phyloP scores from a whole-genome alignment of 2,797 vertebrate species.

The Halcyon smyrnensis region DNA sequence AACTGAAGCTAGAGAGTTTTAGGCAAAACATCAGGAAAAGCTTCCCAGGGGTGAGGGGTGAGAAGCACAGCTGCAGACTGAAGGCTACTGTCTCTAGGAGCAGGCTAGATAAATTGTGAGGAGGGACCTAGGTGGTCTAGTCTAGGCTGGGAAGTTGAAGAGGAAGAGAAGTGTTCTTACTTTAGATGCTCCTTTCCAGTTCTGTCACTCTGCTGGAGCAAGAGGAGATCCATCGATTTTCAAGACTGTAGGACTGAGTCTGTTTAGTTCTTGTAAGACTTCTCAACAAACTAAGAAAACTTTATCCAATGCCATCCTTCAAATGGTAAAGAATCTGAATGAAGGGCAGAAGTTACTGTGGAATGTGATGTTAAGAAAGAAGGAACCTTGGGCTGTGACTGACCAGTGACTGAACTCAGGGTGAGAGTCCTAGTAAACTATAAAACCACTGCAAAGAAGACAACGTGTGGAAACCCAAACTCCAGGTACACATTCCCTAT shows the following conservation, averaged over 20 bases:
- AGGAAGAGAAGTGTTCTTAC: neutral
- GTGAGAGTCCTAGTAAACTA: neutral
- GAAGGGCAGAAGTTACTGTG: neutral
- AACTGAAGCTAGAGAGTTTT: slow-evolving; percentile 7
- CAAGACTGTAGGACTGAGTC: accelerated
- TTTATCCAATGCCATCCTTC: neutral
- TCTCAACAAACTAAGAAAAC: neutral
- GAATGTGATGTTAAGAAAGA: neutral
- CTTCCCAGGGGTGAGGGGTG: neutral
- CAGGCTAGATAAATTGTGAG: neutral
- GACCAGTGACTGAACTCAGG: neutral
- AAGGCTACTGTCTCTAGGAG: neutral
- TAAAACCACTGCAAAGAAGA: neutral
- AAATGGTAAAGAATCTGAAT: neutral
- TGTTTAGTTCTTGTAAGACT: neutral
- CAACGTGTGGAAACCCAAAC: neutral
- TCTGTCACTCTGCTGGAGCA: neutral
- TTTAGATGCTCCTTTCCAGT: neutral
- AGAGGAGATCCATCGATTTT: neutral
- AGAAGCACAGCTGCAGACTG: slow-evolving; percentile 33
- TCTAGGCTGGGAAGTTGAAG: neutral
- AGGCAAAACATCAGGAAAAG: slow-evolving; percentile 24
- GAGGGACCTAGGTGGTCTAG: neutral
- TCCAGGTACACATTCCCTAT: neutral
- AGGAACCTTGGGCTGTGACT: neutral